A percentile compares a stretch with the other conserved stretches of the same genome.
Conservation (phyloP, 2,888 invertebrate genomes). For the Parascotia fuliginaria region DNA sequence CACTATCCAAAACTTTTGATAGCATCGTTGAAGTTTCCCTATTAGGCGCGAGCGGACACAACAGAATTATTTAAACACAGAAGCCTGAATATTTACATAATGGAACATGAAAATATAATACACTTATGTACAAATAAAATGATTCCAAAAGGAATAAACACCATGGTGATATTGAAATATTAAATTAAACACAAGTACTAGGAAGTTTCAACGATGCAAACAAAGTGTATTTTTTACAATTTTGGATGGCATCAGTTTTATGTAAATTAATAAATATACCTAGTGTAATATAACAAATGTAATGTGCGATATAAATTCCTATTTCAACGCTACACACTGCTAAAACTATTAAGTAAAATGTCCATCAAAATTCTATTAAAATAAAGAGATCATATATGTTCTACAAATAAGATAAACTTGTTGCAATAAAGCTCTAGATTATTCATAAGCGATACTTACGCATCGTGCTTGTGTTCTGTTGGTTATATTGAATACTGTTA, state of each 20-base stretch:
- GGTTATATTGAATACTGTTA: conserved; percentile 62
- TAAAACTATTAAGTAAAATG: conserved; percentile 84
- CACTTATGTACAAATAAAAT: conserved; percentile 74
- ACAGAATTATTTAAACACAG: conserved; percentile 34
- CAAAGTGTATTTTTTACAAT: conserved; percentile 46
- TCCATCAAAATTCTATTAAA: conserved; percentile 84
- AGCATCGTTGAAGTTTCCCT: conserved; percentile 64
- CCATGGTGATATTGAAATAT: conserved; percentile 39
- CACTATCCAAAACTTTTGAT: conserved; percentile 58
- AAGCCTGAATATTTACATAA: conserved; percentile 52
- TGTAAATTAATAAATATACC: conserved; percentile 51
- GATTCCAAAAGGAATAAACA: conserved; percentile 49
- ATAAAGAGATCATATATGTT: conserved; percentile 83
- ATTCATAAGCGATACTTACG: conserved; percentile 68
- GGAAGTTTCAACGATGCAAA: conserved; percentile 63
- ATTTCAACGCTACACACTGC: conserved; percentile 71
- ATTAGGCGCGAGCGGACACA: conserved; percentile 12
- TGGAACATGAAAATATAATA: conserved; percentile 55
- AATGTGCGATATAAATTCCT: conserved; percentile 68
- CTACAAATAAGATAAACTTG: conserved; percentile 80
- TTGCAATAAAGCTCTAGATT: conserved; percentile 77
- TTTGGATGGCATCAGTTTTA: conserved; percentile 69
- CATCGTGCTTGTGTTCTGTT: conserved; percentile 55
- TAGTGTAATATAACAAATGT: conserved; percentile 60
- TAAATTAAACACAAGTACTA: conserved; percentile 30